Evolutionary conservation across 2,113 vertebrate species (phyloP), one percentile per base, ranked within the genome.

Genomic region (Boulengeromyrus knoepffleri): DNA sequence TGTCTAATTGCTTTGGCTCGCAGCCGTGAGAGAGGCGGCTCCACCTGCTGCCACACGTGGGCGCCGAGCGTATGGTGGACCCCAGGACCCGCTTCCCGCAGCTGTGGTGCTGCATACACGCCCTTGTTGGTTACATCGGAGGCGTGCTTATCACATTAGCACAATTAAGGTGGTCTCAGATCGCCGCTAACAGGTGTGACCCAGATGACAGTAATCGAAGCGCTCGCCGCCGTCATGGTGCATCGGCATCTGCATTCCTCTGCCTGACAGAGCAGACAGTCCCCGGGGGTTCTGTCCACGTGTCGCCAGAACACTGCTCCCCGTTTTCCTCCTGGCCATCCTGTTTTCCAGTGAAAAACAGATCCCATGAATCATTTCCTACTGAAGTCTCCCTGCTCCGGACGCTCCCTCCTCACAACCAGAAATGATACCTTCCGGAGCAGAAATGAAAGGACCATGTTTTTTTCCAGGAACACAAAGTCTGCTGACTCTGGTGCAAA

Each of bases 1-100:
- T 12, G 53, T 83, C 50, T 85, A 84, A 85, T 56, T 84, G 89
- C 47, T 56, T 89, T 89, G 89, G 89, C 89, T 49, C 49, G n/a
- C 6, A 42, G 89, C 89, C 89, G 3, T 58, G 77, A 45, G 77
- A 50, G 77, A 89, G 89, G 31, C 47, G 74, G 42, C 31, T 39
- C n/a, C 27, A 15, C 86, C 74, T 53, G 77, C 89, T 45, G 31
- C 46, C 6, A 42, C 3, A 8, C 45, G 31, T 49, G 36, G 21
- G 45, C 46, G 3, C 88, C 8, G 19, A 88, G 87, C 47, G 39
- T 66, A 62, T 24, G 36, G 3, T 0, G 39, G 52, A 21, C 56
- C 15, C 49, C 80, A 31, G 53, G 31, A 15, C 45, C 52, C 36
- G 8, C 83, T 10, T 31, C 13, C 9, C 39, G 5, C 89, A 56